Conservation (phyloP, 1,140 invertebrate genomes). For the Sipha flava region DNA sequence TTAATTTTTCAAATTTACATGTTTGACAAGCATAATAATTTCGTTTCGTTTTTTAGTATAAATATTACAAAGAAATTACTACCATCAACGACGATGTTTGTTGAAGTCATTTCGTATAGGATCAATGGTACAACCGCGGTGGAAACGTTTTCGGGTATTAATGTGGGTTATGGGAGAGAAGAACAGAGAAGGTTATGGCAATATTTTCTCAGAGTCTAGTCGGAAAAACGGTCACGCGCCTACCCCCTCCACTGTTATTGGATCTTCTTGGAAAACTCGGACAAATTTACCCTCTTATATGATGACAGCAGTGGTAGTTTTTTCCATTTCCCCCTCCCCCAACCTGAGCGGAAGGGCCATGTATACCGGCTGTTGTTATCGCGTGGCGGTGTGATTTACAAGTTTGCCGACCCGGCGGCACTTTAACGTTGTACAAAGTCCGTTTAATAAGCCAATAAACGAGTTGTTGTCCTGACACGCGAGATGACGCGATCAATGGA, state of each 20-base stretch:
- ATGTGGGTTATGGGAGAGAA: background rate
- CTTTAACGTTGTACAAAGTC: conserved; percentile 18
- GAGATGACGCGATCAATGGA: conserved; percentile 26
- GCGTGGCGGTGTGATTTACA: conserved; percentile 20
- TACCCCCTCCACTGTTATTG: background rate
- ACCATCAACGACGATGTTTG: background rate
- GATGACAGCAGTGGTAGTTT: background rate
- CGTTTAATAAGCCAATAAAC: conserved; percentile 33
- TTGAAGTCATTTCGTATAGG: background rate
- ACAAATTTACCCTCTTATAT: conserved; percentile 22
- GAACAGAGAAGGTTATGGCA: background rate
- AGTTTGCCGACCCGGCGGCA: conserved; percentile 26
- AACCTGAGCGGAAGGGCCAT: no score
- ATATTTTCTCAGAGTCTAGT: conserved; percentile 25
- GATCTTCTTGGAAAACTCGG: conserved; percentile 18
- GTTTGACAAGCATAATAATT: background rate
- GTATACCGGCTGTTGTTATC: background rate
- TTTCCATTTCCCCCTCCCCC: no score
- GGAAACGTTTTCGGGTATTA: conserved; percentile 17
- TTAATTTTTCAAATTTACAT: background rate
- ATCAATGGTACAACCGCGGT: background rate
- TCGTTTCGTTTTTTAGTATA: background rate
- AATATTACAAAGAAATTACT: background rate
- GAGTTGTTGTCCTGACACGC: conserved; percentile 22
- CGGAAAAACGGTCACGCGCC: conserved; percentile 27